phyloP scores from a whole-genome alignment of 2,113 vertebrate species.

The Micromys minutus region DNA sequence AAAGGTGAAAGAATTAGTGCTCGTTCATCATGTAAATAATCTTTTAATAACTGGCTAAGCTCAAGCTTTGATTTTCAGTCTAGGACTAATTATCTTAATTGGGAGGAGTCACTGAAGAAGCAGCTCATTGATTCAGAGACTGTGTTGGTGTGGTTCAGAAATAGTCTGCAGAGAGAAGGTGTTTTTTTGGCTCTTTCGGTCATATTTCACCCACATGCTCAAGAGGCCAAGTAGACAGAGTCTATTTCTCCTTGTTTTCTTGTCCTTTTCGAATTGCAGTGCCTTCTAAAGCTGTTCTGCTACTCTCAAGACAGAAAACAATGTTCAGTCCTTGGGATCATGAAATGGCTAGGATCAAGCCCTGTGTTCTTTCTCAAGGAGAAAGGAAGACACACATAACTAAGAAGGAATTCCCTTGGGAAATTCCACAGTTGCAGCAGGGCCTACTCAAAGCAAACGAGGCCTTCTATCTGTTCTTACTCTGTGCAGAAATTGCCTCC shows the following conservation, averaged over 20 bases:
- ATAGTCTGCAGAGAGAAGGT: background rate
- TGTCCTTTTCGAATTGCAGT: background rate
- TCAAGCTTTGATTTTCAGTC: conserved; percentile 39
- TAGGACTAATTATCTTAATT: conserved; percentile 39
- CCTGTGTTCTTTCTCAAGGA: background rate
- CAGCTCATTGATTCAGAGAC: conserved; percentile 40
- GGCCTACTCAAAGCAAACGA: background rate
- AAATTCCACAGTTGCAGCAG: background rate
- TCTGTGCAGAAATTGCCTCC: background rate
- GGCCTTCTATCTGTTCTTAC: background rate
- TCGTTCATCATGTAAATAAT: conserved; percentile 26
- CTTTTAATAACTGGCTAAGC: conserved; percentile 30
- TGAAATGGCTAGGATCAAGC: background rate
- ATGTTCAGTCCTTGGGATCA: background rate
- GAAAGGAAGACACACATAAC: background rate
- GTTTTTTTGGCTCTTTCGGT: background rate
- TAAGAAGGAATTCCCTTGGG: background rate
- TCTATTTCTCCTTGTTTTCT: background rate
- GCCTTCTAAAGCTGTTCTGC: conserved; percentile 3
- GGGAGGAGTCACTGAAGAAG: background rate
- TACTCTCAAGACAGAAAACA: conserved; percentile 5
- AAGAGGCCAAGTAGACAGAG: background rate
- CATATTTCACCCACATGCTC: background rate
- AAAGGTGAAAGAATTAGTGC: conserved; percentile 28
- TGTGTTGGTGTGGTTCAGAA: background rate